Percentiles rank a stretch among this genome's conserved stretches.
Conservation (phyloP, 2,888 invertebrate species). For the Allygus modestus region DNA sequence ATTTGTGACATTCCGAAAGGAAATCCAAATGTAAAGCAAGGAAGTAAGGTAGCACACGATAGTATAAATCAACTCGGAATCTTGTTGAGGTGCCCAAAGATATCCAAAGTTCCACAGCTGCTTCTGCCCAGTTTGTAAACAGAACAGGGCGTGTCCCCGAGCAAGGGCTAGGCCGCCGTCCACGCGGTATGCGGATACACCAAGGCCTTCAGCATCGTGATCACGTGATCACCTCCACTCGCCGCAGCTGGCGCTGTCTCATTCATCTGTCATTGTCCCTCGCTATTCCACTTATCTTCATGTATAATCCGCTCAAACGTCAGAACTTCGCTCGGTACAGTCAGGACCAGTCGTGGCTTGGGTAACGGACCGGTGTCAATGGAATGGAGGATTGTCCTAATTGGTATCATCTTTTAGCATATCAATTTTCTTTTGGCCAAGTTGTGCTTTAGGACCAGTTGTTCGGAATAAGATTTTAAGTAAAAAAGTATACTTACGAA, state of each 20-base stretch:
- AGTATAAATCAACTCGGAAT: no score
- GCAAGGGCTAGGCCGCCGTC: not conserved
- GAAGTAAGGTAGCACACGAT: no score
- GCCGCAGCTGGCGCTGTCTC: not conserved
- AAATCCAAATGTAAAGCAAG: no score
- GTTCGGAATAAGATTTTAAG: no score
- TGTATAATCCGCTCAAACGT: no score
- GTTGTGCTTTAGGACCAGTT: no score
- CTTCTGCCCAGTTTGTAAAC: not conserved
- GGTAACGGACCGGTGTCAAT: not conserved
- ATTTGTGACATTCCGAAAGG: no score
- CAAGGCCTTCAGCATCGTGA: slow-evolving; percentile 10
- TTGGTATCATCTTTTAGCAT: not conserved
- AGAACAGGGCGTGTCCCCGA: slow-evolving; percentile 18
- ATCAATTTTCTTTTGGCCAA: no score
- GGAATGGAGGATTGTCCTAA: not conserved
- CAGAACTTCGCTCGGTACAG: not conserved
- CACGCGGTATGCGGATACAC: slow-evolving; percentile 21
- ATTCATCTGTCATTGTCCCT: slow-evolving; percentile 24
- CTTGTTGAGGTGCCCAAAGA: no score
- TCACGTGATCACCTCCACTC: slow-evolving; percentile 24
- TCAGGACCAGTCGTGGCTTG: not conserved
- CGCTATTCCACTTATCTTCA: no score
- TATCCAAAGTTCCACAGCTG: no score
- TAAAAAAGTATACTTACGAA: no score